Percentiles rank a stretch among this genome's conserved stretches.
phyloP scores from a whole-genome alignment of 1,140 invertebrate genomes.

The Saccostrea echinata region DNA sequence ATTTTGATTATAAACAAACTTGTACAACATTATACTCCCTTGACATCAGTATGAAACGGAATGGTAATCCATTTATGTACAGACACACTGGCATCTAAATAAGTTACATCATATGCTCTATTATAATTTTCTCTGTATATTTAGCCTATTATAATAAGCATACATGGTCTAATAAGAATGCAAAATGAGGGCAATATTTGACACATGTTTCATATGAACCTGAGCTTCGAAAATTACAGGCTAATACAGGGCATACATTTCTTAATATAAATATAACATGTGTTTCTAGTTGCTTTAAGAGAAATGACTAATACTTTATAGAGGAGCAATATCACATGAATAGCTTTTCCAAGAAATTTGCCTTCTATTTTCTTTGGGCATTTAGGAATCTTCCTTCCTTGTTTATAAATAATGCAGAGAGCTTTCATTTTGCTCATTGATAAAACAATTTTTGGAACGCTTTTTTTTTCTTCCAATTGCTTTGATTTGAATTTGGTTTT shows the following conservation, averaged over 20 bases:
- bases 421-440: too few species aligned
- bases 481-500: too few species aligned
- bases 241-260: background rate
- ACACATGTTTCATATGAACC: slow-evolving; percentile 35
- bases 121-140: background rate
- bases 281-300: background rate
- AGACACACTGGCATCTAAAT: background rate
- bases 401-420: too few species aligned
- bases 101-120: background rate
- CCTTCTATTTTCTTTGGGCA: too few species aligned
- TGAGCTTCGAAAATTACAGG: slow-evolving; percentile 16
- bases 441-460: too few species aligned
- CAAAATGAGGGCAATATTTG: background rate
- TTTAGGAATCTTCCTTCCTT: too few species aligned
- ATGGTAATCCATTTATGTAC: background rate
- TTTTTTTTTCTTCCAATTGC: too few species aligned
- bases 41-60: background rate
- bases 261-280: slow-evolving; percentile 34
- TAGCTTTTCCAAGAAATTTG: too few species aligned
- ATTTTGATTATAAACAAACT: background rate
- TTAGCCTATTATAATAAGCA: background rate
- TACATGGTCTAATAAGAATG: background rate
- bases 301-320: background rate
- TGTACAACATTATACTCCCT: background rate
- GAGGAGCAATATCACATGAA: background rate